phyloP scores from a whole-genome alignment of 2,113 vertebrate genomes.

The Vanacampus margaritifer region DNA sequence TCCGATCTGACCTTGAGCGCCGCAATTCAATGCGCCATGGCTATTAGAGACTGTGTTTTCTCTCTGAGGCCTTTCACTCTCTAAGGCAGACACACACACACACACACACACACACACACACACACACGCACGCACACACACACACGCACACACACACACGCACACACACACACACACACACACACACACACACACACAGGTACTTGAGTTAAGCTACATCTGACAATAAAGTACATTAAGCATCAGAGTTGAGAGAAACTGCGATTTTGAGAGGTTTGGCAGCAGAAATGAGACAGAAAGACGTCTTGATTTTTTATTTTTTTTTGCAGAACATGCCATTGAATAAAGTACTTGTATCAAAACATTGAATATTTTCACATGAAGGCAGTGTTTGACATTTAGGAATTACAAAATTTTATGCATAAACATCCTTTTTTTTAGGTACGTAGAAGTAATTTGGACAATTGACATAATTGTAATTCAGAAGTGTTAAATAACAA shows the following conservation, averaged over 20 bases:
- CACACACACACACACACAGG: not conserved
- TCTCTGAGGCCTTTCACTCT: slow-evolving; percentile 14
- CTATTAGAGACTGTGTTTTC: slow-evolving; percentile 33
- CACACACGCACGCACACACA: not conserved
- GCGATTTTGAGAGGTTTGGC: not conserved
- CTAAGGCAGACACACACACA: not conserved
- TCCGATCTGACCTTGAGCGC: slow-evolving; percentile 41
- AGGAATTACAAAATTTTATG: no score
- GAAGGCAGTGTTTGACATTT: no score
- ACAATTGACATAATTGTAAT: no score
- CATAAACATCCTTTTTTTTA: no score
- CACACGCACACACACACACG: not conserved
- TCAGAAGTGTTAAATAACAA: no score
- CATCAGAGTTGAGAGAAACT: not conserved
- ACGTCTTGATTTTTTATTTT: no score
- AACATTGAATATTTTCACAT: no score
- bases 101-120: not conserved
- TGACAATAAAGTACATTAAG: not conserved
- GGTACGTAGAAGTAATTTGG: no score
- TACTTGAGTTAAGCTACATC: not conserved
- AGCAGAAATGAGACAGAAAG: no score
- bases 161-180: not conserved
- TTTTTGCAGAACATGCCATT: no score
- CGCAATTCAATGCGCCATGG: slow-evolving; percentile 17
- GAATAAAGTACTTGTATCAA: no score